A percentile compares a stretch with the other conserved stretches of the same genome.
Conservation (phyloP, 1,140 invertebrate genomes). For the Heliconius hermathena region DNA sequence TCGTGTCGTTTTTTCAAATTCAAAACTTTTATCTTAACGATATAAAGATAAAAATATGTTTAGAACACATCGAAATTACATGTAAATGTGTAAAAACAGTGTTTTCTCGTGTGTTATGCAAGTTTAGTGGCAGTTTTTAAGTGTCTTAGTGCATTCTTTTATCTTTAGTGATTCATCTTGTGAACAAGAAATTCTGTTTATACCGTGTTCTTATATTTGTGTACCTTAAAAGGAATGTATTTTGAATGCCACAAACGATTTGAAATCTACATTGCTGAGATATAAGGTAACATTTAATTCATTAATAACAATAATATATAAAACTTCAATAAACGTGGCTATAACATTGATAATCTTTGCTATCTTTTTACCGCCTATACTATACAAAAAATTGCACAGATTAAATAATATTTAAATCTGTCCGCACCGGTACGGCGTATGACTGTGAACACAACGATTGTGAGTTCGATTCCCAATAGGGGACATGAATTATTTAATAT, state of each 20-base stretch:
- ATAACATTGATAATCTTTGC: neutral
- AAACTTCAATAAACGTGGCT: neutral
- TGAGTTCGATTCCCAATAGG: no score
- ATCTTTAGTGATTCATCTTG: slow-evolving; percentile 68
- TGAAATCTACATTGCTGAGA: slow-evolving; percentile 28
- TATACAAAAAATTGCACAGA: neutral
- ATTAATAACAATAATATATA: neutral
- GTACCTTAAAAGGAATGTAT: slow-evolving; percentile 50
- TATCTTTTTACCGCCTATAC: slow-evolving; percentile 7
- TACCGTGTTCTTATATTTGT: slow-evolving; percentile 60
- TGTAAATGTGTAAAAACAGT: slow-evolving; percentile 33
- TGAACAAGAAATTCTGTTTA: slow-evolving; percentile 70
- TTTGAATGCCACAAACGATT: slow-evolving; percentile 44
- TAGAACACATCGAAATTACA: slow-evolving; percentile 54
- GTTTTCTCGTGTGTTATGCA: slow-evolving; percentile 51
- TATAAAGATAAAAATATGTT: slow-evolving; percentile 39
- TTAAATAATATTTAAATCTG: neutral
- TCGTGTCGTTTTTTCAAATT: slow-evolving; percentile 50
- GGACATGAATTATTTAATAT: no score
- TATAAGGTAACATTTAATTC: slow-evolving; percentile 31
- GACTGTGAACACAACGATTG: no score
- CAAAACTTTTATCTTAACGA: slow-evolving; percentile 69
- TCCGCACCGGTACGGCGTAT: no score
- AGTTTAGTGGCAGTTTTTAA: slow-evolving; percentile 51
- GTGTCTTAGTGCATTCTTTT: slow-evolving; percentile 67